Conservation (phyloP, 2,797 vertebrate genomes). For the Malacoctenus gilli region DNA sequence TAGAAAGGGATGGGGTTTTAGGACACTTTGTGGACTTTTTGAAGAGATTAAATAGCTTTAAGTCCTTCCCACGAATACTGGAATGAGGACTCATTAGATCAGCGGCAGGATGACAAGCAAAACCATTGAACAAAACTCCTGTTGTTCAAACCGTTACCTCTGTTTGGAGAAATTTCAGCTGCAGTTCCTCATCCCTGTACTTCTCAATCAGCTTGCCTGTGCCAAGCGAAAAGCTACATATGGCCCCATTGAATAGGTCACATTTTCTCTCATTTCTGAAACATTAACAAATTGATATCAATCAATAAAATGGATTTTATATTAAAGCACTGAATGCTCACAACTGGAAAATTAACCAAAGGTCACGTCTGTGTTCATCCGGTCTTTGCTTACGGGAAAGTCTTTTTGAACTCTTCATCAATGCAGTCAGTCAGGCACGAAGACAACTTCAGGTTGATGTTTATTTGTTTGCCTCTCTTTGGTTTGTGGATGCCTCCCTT, state of each 20-base stretch:
- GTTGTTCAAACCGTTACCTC: no score
- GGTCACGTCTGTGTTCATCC: neutral
- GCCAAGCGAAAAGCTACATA: slow-evolving; percentile 37
- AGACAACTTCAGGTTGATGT: slow-evolving; percentile 46
- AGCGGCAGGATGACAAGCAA: no score
- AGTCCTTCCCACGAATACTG: no score
- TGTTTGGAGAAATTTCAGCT: slow-evolving; percentile 47
- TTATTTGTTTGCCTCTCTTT: slow-evolving; percentile 6
- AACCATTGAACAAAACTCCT: no score
- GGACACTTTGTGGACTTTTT: no score
- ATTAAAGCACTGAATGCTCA: no score
- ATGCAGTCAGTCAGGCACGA: slow-evolving; percentile 39
- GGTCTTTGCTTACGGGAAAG: slow-evolving; percentile 53
- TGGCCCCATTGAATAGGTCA: slow-evolving; percentile 30
- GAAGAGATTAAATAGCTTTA: no score
- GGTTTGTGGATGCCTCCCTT: slow-evolving; percentile 11
- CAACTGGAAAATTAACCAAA: neutral
- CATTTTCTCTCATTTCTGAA: slow-evolving; percentile 48
- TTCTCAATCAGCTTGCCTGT: slow-evolving; percentile 8
- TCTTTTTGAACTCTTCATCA: slow-evolving; percentile 54
- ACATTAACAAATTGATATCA: slow-evolving; percentile 7
- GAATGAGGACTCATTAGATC: no score
- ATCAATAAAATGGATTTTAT: no score
- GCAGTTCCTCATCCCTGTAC: slow-evolving; percentile 20
- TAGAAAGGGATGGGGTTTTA: no score